phyloP scores from a whole-genome alignment of 2,888 invertebrate genomes.

The Epicampocera succincta region DNA sequence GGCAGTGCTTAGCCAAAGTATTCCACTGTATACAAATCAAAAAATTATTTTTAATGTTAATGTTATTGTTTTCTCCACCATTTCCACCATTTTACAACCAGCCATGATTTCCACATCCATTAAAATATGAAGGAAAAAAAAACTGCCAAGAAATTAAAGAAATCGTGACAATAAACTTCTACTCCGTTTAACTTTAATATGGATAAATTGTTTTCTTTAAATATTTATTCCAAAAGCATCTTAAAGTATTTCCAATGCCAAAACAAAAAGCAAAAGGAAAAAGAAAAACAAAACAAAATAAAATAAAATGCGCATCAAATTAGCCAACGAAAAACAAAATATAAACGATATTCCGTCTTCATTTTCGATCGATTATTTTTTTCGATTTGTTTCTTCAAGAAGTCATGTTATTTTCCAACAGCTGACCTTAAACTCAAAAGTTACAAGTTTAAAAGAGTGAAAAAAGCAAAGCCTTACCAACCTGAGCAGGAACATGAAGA shows the following conservation, averaged over 20 bases:
- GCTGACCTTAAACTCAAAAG: constrained; percentile 37
- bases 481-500: not conserved
- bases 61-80: constrained; percentile 23
- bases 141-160: constrained; percentile 40
- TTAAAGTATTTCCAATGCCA: constrained; percentile 12
- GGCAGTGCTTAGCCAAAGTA: not conserved
- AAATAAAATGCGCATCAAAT: constrained; percentile 63
- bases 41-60: constrained; percentile 26
- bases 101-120: constrained; percentile 43
- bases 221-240: not conserved
- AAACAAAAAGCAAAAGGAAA: not conserved
- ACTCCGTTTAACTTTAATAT: constrained; percentile 54
- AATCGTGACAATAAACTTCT: constrained; percentile 65
- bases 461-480: not conserved
- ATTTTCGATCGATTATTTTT: not conserved
- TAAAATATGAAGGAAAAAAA: constrained; percentile 6
- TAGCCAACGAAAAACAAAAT: constrained; percentile 24
- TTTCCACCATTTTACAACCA: not conserved
- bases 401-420: constrained; percentile 39
- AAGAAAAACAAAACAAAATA: too few relatives aligned
- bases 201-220: constrained; percentile 10
- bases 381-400: not conserved
- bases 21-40: not conserved
- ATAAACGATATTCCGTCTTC: constrained; percentile 21
- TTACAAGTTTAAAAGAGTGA: constrained; percentile 2